These are phyloP conservation scores for Desmophyllum pertusum DNA, from an alignment of 92 coral and sea anemone genomes.

Conservation along the genomic window DNA sequence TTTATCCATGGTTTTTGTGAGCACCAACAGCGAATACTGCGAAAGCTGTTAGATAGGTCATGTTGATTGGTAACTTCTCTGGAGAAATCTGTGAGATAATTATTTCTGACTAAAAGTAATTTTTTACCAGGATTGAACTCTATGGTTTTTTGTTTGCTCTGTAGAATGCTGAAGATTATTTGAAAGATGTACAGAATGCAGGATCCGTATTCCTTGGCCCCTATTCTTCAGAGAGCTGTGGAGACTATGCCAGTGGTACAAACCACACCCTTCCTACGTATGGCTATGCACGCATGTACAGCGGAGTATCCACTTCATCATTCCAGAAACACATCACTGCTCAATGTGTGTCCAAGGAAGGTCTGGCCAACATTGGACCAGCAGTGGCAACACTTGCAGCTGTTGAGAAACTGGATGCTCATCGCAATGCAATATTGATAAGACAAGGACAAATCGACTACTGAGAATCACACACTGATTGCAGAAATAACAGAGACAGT, in stretches of 20 bases:
- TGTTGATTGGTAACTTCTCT: too few relatives aligned
- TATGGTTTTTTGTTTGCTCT: neutral
- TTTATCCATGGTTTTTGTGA: too few relatives aligned
- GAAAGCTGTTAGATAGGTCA: too few relatives aligned
- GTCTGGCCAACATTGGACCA: slow-evolving; percentile 62
- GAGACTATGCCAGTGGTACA: slow-evolving; percentile 65
- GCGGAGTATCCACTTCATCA: slow-evolving; percentile 66
- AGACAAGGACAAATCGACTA: slow-evolving; percentile 29
- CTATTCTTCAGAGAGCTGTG: slow-evolving; percentile 60
- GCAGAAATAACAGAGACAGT: neutral
- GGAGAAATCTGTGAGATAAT: too few relatives aligned
- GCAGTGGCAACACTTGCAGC: slow-evolving; percentile 65
- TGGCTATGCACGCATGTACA: slow-evolving; percentile 69
- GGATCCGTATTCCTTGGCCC: slow-evolving; percentile 66
- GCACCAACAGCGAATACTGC: too few relatives aligned
- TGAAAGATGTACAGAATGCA: slow-evolving; percentile 47
- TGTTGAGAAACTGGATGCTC: slow-evolving; percentile 62
- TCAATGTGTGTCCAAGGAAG: slow-evolving; percentile 52
- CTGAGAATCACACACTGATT: neutral
- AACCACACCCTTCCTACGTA: slow-evolving; percentile 70
- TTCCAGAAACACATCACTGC: slow-evolving; percentile 60
- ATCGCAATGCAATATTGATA: slow-evolving; percentile 58
- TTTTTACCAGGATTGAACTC: neutral
- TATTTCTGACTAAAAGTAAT: neutral
- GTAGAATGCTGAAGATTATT: slow-evolving; percentile 45